These are phyloP conservation scores for Etheostoma perlongum DNA, from an alignment of 2,797 vertebrate species.

Conservation along the genomic window DNA sequence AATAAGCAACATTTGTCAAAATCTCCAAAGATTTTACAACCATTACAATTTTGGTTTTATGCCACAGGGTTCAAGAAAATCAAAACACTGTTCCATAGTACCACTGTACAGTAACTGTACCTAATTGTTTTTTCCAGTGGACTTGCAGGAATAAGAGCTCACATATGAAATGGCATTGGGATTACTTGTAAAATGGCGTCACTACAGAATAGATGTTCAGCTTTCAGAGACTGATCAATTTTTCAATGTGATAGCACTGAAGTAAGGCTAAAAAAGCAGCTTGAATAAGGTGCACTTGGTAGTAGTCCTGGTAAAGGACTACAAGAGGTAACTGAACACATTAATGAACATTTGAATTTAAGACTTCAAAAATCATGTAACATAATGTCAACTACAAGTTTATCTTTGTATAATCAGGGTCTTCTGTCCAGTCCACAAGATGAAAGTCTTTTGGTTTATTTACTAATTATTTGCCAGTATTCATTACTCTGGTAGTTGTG, in stretches of 20 bases:
- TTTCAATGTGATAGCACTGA: not conserved
- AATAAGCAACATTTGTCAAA: slow-evolving; percentile 31
- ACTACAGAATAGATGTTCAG: not conserved
- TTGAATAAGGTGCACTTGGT: too few relatives aligned
- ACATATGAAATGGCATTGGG: not conserved
- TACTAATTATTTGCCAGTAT: not conserved
- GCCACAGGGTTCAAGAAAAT: slow-evolving; percentile 13
- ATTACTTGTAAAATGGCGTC: not conserved
- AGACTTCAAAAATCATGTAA: not conserved
- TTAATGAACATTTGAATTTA: not conserved
- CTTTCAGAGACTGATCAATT: not conserved
- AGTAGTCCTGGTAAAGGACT: too few relatives aligned
- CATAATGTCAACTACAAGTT: not conserved
- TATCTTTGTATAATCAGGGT: not conserved
- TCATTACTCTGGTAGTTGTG: not conserved
- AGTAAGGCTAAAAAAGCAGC: not conserved
- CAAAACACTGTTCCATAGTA: not conserved
- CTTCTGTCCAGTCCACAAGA: not conserved
- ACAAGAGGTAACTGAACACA: too few relatives aligned
- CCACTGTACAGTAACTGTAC: not conserved
- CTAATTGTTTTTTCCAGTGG: slow-evolving; percentile 2
- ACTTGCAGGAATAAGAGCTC: slow-evolving; percentile 4
- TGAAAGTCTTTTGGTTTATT: not conserved
- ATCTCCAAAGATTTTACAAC: slow-evolving; percentile 14
- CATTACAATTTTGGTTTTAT: slow-evolving; percentile 7